Base-by-base conservation (phyloP, 2,888 invertebrate species). In the Gerris lacustris region DNA sequence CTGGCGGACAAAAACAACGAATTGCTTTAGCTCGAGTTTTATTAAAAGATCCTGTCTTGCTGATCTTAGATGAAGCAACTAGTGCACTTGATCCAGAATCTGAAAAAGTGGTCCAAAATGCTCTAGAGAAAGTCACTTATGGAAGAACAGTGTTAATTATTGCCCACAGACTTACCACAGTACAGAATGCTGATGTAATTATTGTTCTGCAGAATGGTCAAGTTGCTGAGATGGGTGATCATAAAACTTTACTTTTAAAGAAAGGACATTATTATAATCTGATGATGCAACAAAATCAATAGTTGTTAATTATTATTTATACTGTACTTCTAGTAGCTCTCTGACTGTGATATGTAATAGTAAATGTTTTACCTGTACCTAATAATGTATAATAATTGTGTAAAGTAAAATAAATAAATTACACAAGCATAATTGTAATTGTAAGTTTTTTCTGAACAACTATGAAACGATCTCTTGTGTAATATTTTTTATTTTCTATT, bases 1-100 rank as follows among this genome's bases (percentile, higher is more conserved):
- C 94, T 67, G 96, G 97, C 0, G 97, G 97, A 0, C 96, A 96
- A 81, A 92, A 95, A 76, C 96, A 97, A 79, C 83, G 97, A 75
- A 90, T 97, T 73, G 96, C 96, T 0, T 96, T 98, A 73, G 97
- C 97, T 0, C 82, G 97, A 71, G 97, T 97, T 0, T 84, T 97
- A 64, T 82, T 98, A 0, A 97, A 96, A 80, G 88, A 94, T 79
- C 96, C 97, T 0, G 86, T 89, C 4, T 85, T 95, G 71, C 83
- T 97, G 68, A 88, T 95, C 78, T 80, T 97, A 72, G 97, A 97
- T 80, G 97, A 97, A 82, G 96, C 97, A 15, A 97, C 97, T 1
- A 92, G 95, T 83, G 96, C 96, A 1, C 81, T 96, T 74, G 96
- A 96, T 83, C 88, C 94, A 0, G 92, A 94, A 75, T 95, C 95